Base-by-base conservation (phyloP, 2,888 invertebrate species). In the Kuschelorhynchus macadamiae region DNA sequence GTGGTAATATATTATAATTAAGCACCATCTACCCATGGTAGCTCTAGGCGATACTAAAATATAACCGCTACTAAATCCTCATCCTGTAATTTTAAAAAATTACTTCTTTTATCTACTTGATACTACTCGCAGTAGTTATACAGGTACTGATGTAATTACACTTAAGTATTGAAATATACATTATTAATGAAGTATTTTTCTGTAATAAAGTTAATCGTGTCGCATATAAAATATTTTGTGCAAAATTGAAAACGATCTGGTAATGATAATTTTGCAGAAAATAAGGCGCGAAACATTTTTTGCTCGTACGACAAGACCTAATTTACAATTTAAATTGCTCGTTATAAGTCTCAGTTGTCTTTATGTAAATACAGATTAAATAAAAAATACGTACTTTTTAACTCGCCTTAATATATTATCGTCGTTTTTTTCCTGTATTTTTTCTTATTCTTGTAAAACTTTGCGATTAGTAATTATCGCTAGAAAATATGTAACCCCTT, bases 141-240 rank as follows among this genome's bases (percentile, higher is more conserved):
- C 21, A 20, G 20, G 39, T 21, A 44, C 25, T 25, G 36, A 12
- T 49, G 56, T 64, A 64, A 64, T 64, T 64, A 39, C 63, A 64
- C 56, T 64, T 64, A 64, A 56, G 55, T 64, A 64, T 49, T 33
- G 49, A 32, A 42, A 55, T 41, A 55, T 55, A 56, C 63, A 64
- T 56, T 64, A 46, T 64, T 64, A 56, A 56, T 64, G 49, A 56
- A 41, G 25, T 21, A 39, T 52, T 17, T 42, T 55, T 17, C 17
- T 42, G 3, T 42, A 41, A 41, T 55, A 41, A 42, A n/a, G 25
- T 14, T 42, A 18, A 42, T 25, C 20, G 16, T 16, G 56, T 14
- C 47, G 18, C 33, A 12, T 42, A 61, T 52, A 49, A 56, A 64
- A 64, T 46, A 49, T 39, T 39, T 46, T 64, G 17, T 36, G 55